Evolutionary conservation across 2,888 invertebrate species (phyloP).

Genomic region (Erynnis tages): DNA sequence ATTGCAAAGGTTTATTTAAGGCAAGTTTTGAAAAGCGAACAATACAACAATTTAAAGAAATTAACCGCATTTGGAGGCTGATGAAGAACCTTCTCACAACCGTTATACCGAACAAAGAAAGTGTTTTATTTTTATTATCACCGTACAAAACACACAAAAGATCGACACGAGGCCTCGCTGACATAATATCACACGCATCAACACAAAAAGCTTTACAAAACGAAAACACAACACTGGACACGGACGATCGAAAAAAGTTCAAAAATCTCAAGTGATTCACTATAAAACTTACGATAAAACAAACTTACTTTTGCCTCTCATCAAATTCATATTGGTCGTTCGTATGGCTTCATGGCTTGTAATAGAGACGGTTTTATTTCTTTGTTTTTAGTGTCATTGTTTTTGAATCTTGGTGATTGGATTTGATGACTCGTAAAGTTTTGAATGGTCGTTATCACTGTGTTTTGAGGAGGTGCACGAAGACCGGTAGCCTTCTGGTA

Average conservation of each 20-base stretch:
- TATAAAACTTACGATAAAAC: conserved; percentile 51
- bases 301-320: conserved; percentile 30
- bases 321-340: conserved; percentile 7
- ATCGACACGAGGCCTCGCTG: conserved; percentile 53
- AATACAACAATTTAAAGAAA: conserved; percentile 12
- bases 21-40: neutral
- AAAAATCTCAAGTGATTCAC: conserved; percentile 65
- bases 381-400: conserved; percentile 1
- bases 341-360: conserved; percentile 21
- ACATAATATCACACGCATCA: conserved; percentile 70
- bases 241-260: conserved; percentile 37
- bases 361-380: conserved; percentile 29
- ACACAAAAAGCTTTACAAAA: conserved; percentile 58
- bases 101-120: conserved; percentile 57
- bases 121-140: conserved; percentile 58
- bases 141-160: conserved; percentile 48
- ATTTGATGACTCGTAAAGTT: conserved; percentile 51
- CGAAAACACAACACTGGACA: conserved; percentile 41
- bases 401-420: conserved; percentile 21
- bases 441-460: conserved; percentile 49
- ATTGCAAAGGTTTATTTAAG: no score
- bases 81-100: conserved; percentile 34
- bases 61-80: conserved; percentile 10
- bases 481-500: conserved; percentile 67
- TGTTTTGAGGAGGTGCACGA: conserved; percentile 42